Conservation (phyloP, 2,888 invertebrate species). For the Acronicta psi region DNA sequence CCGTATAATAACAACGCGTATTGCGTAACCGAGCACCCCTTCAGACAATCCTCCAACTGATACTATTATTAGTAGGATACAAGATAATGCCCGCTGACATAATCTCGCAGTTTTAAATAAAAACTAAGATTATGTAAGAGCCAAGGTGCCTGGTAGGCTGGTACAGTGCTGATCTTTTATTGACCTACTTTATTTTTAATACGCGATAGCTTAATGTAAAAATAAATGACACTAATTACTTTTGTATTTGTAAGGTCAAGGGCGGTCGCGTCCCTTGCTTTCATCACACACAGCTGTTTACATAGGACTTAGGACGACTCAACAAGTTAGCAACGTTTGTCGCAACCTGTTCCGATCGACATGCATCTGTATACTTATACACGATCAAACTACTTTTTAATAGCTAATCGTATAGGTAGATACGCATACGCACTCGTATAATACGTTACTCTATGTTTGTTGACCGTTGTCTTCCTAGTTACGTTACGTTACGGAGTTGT, state of each 20-base stretch:
- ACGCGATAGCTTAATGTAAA: not conserved
- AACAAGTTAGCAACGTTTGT: conserved; percentile 45
- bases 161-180: no score
- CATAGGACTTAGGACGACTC: conserved; percentile 24
- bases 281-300: conserved; percentile 29
- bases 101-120: conserved; percentile 24
- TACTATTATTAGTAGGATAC: conserved; percentile 24
- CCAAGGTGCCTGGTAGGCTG: no score
- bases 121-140: not conserved
- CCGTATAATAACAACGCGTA: conserved; percentile 64
- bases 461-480: conserved; percentile 35
- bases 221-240: conserved; percentile 3
- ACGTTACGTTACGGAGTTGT: conserved; percentile 30
- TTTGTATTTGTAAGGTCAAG: conserved; percentile 15
- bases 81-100: conserved; percentile 16
- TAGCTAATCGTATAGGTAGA: not conserved
- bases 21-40: conserved; percentile 24
- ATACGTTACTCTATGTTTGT: conserved; percentile 3
- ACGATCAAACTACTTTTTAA: not conserved
- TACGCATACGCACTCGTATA: not conserved
- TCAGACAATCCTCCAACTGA: conserved; percentile 51
- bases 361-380: no score
- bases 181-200: no score
- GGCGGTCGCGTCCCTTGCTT: conserved; percentile 17
- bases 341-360: conserved; percentile 11